Evolutionary conservation across 2,113 vertebrate species (phyloP).

Genomic region (Mastomys coucha): DNA sequence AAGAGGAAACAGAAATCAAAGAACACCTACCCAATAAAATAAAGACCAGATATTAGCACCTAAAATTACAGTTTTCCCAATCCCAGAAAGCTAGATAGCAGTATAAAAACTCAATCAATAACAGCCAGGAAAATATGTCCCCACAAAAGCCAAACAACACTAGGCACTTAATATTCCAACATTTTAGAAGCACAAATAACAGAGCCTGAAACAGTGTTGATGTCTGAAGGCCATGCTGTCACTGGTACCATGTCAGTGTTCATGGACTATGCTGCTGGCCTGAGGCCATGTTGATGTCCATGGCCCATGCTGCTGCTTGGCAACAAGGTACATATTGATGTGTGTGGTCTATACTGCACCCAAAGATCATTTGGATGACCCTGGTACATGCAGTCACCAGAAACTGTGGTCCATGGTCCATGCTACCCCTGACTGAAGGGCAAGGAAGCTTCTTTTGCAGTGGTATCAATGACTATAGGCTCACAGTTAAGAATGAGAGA

Average conservation of each 20-base stretch:
- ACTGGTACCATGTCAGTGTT: too few species aligned
- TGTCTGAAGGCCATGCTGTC: background rate
- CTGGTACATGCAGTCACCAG: background rate
- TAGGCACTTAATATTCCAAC: background rate
- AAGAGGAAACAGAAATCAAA: background rate
- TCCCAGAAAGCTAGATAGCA: too few species aligned
- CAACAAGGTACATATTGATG: background rate
- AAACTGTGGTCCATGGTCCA: background rate
- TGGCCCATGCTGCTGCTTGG: background rate
- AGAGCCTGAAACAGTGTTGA: background rate
- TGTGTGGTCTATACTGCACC: background rate
- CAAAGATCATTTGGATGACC: background rate
- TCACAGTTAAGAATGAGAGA: background rate
- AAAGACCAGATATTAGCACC: background rate
- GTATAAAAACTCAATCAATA: background rate
- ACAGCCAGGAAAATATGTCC: background rate
- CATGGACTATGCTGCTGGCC: too few species aligned
- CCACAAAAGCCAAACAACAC: background rate
- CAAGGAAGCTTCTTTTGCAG: background rate
- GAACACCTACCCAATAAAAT: background rate
- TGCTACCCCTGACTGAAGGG: background rate
- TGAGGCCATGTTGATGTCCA: background rate
- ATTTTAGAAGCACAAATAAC: background rate
- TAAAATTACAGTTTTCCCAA: background rate
- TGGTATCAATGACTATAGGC: background rate